Evolutionary conservation across 2,888 invertebrate species (phyloP).

Genomic region (Platycnemis pennipes): DNA sequence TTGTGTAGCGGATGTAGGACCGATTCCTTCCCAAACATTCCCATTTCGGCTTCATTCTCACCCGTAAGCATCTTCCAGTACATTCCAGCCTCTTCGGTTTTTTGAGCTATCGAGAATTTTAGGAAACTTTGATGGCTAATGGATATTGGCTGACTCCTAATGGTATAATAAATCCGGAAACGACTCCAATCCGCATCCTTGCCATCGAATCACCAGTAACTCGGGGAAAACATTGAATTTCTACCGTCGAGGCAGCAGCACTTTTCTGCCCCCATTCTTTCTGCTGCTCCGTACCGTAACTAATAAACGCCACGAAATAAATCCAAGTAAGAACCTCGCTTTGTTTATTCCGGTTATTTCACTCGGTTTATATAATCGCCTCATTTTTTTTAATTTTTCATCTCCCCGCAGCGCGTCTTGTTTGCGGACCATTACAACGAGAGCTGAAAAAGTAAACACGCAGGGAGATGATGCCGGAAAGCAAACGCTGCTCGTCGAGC

Average conservation of each 20-base stretch:
- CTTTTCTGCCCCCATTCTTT: too few species aligned
- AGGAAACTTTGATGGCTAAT: too few species aligned
- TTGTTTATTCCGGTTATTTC: slow-evolving; percentile 8
- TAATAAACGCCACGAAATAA: neutral
- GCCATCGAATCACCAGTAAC: neutral
- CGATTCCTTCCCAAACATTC: too few species aligned
- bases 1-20: too few species aligned
- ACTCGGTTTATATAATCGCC: neutral
- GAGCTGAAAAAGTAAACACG: neutral
- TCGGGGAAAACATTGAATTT: neutral
- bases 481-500: neutral
- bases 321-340: neutral
- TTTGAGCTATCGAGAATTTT: too few species aligned
- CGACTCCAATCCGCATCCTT: neutral
- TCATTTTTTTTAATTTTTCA: neutral
- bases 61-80: too few species aligned
- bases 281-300: neutral
- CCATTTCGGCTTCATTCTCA: too few species aligned
- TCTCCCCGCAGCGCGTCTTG: neutral
- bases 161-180: too few species aligned
- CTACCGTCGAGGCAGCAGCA: neutral
- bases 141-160: too few species aligned
- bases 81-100: too few species aligned
- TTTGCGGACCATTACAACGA: neutral
- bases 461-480: neutral